Evolutionary conservation across 2,113 vertebrate genomes (phyloP).

Genomic region (Crotalus helleri): DNA sequence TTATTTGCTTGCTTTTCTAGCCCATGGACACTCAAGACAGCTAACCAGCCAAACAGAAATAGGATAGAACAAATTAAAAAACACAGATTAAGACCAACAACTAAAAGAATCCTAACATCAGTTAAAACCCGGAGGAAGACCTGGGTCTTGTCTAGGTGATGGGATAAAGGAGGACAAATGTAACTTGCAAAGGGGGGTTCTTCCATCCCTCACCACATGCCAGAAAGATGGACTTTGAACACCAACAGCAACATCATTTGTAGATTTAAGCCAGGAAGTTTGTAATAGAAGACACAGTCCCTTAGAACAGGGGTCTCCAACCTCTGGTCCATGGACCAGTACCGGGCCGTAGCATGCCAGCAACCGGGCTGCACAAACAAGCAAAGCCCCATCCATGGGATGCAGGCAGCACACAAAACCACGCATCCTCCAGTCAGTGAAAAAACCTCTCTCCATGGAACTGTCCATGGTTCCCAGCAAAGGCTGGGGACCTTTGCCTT

Average conservation of each 20-base stretch:
- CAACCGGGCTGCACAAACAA: too few species aligned
- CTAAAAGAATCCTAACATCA: background rate
- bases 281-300: background rate
- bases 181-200: background rate
- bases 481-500: too few species aligned
- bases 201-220: background rate
- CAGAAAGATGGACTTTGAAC: background rate
- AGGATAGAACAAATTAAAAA: background rate
- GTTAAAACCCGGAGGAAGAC: background rate
- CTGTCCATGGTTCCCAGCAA: too few species aligned
- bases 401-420: too few species aligned
- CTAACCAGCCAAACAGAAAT: background rate
- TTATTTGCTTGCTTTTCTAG: background rate
- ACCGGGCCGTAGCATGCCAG: too few species aligned
- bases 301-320: too few species aligned
- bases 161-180: background rate
- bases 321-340: too few species aligned
- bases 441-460: too few species aligned
- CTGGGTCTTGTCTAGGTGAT: background rate
- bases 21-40: background rate
- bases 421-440: fast-evolving
- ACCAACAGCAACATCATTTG: background rate
- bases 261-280: background rate
- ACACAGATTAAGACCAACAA: background rate
- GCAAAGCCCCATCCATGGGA: too few species aligned